Conservation (phyloP, 2,113 vertebrate genomes). For the Leptocoma aspasia region DNA sequence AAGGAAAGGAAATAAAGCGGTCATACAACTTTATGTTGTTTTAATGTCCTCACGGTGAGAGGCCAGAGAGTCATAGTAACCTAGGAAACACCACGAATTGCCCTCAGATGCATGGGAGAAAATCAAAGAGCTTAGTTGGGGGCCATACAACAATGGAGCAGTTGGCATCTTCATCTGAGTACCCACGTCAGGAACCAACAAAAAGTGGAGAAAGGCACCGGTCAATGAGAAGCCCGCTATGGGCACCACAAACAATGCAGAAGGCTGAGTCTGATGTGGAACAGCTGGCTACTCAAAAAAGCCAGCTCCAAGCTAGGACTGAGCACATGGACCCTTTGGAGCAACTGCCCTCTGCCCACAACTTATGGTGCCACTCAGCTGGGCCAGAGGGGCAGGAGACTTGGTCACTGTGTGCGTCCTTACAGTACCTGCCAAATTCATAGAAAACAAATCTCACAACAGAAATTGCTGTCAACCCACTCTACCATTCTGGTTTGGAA, state of each 20-base stretch:
- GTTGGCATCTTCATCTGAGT: neutral
- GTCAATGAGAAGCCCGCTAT: neutral
- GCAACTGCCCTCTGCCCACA: neutral
- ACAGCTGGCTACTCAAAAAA: neutral
- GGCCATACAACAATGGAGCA: neutral
- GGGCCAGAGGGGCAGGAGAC: neutral
- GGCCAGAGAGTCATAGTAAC: neutral
- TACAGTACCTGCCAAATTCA: neutral
- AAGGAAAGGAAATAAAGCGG: neutral
- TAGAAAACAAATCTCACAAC: neutral
- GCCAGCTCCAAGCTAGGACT: neutral
- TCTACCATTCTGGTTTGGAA: neutral
- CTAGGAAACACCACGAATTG: neutral
- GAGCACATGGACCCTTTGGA: fast-evolving
- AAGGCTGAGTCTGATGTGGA: neutral
- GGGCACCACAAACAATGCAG: neutral
- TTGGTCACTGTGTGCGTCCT: neutral
- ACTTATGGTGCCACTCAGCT: fast-evolving
- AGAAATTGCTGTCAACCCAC: neutral
- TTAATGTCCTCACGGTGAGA: neutral
- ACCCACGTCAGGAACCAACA: neutral
- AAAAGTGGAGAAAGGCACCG: neutral
- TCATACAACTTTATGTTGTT: neutral
- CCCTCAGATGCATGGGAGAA: neutral
- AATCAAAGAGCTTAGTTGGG: neutral